Base-by-base conservation (phyloP, 1,140 invertebrate species). In the Cotesia vestalis region DNA sequence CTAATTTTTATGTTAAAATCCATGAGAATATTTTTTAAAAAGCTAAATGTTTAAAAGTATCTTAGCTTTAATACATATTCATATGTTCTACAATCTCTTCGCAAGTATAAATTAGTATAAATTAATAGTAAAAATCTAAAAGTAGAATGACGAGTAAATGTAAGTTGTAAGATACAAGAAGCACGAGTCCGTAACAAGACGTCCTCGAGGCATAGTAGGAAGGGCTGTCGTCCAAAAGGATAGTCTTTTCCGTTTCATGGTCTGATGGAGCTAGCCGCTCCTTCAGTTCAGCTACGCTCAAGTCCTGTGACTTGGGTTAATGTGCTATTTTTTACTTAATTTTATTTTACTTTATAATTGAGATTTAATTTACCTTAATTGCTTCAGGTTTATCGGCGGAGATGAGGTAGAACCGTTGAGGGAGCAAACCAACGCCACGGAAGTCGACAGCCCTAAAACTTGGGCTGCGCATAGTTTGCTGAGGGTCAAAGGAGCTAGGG, bases 381-480 rank as follows among this genome's bases (percentile, higher is more conserved):
- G 6, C 36, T 59, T 6, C 75, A 86, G 85, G 85, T 86, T 80
- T 67, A 82, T 88, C 90, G 92, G 92, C 75, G 90, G 92, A 73
- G 87, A 90, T 73, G 92, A 94, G 79, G 86, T 93, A 57, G 87
- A 90, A 9, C 77, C 89, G 8, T 84, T 89, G 34, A 84, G 87
- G 75, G 82, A 90, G 80, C 94, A 96, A 84, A 93, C 89, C 6
- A 96, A 96, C 81, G 90, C 90, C n/a, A 93, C 94, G 0, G 95
- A 96, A 83, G 89, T 92, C 71, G 94, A 95, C 82, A 91, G 92
- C 79, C 91, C 90, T 2, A 89, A 92, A 75, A 94, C 94, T 27
- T 95, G 93, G 93, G 91, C 91, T n/a, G 93, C 94, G 1, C 88
- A 92, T 40, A 95, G 94, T 8, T 90, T 93, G 11, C 87, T 96